Percentiles rank a stretch among this genome's conserved stretches.
These are phyloP conservation scores for Kuschelorhynchus macadamiae DNA, from an alignment of 2,888 invertebrate species.

Conservation along the genomic window DNA sequence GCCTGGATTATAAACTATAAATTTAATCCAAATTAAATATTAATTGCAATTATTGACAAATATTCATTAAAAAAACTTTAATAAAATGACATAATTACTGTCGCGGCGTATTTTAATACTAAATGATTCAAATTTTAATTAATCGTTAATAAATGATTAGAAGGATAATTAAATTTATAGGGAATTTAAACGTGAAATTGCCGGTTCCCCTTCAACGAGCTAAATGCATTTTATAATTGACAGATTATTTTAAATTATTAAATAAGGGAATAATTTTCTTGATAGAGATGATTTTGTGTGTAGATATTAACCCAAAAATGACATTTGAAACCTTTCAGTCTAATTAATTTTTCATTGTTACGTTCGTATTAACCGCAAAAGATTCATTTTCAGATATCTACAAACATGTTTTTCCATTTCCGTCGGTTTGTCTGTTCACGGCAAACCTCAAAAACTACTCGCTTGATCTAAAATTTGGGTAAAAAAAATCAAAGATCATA, in stretches of 20 bases:
- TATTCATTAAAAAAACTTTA: conserved; percentile 19
- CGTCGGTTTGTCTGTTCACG: too few relatives aligned
- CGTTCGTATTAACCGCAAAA: too few relatives aligned
- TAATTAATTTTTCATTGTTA: too few relatives aligned
- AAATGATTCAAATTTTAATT: conserved; percentile 41
- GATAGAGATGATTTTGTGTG: too few relatives aligned
- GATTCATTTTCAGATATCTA: too few relatives aligned
- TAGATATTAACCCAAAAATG: too few relatives aligned
- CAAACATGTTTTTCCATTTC: too few relatives aligned
- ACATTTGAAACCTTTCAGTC: too few relatives aligned
- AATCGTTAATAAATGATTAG: conserved; percentile 51
- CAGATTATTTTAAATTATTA: conserved; percentile 15
- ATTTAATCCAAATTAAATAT: conserved; percentile 28
- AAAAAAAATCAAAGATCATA: too few relatives aligned
- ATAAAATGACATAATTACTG: conserved; percentile 31
- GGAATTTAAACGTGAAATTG: conserved; percentile 53
- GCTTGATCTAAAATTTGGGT: too few relatives aligned
- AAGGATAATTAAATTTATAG: conserved; percentile 53
- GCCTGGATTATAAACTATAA: conserved; percentile 21
- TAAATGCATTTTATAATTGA: conserved; percentile 32
- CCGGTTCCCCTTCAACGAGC: conserved; percentile 11
- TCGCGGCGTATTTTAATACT: conserved; percentile 32
- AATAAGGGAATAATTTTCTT: conserved; percentile 9
- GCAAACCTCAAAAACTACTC: too few relatives aligned
- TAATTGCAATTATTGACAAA: conserved; percentile 31